These are phyloP conservation scores for Brachionus plicatilis DNA, from an alignment of 1,140 invertebrate species.

Conservation along the genomic window DNA sequence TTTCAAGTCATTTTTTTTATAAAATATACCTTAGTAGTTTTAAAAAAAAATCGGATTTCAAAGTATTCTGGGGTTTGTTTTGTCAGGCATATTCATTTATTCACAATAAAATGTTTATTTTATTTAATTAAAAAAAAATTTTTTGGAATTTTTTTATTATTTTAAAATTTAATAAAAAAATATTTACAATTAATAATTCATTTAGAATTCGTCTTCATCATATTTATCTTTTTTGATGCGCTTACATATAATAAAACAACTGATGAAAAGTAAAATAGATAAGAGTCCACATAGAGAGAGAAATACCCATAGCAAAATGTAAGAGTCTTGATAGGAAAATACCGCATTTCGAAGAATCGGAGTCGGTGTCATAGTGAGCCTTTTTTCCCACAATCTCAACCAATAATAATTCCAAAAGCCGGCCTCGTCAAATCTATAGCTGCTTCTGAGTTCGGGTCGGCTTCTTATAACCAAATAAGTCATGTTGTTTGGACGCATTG, in stretches of 20 bases:
- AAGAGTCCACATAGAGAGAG: neutral
- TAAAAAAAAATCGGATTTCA: too few species aligned
- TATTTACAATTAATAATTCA: neutral
- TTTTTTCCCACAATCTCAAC: slow-evolving; percentile 2
- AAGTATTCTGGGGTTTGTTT: too few species aligned
- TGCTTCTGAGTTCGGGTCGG: neutral
- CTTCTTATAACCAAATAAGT: slow-evolving; percentile 35
- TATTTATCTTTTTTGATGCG: slow-evolving; percentile 34
- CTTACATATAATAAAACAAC: slow-evolving; percentile 34
- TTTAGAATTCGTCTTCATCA: slow-evolving; percentile 25
- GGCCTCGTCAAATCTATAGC: slow-evolving; percentile 20
- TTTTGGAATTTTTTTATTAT: neutral
- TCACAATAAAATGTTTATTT: too few species aligned
- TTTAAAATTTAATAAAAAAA: neutral
- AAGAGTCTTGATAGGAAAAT: slow-evolving; percentile 36
- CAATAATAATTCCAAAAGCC: slow-evolving; percentile 41
- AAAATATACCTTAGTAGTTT: too few species aligned
- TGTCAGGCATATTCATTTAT: too few species aligned
- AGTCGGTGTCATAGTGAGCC: slow-evolving; percentile 18
- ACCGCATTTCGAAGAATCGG: slow-evolving; percentile 2
- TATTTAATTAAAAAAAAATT: too few species aligned
- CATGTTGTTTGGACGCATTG: slow-evolving; percentile 26
- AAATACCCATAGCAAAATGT: slow-evolving; percentile 31
- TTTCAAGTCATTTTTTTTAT: too few species aligned
- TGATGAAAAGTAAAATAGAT: neutral